These are phyloP conservation scores for Deroplatys truncata DNA, from an alignment of 2,888 invertebrate species.

Conservation along the genomic window DNA sequence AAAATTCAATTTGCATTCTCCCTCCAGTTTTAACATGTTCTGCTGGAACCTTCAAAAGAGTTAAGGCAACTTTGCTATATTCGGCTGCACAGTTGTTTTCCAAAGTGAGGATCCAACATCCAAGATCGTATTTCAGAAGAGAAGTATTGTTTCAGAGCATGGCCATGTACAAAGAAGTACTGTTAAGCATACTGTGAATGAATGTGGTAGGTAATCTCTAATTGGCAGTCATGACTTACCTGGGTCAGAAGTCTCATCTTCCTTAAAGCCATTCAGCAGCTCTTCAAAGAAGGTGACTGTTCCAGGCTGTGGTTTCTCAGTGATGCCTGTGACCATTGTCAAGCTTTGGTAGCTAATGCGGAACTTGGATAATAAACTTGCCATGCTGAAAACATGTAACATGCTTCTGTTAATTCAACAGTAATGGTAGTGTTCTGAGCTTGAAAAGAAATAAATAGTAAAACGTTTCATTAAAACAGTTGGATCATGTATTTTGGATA, in stretches of 20 bases:
- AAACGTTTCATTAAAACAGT: not conserved
- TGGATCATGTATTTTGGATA: not conserved
- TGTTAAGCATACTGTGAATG: too few species aligned
- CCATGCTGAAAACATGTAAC: constrained; percentile 68
- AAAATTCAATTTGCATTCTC: too few species aligned
- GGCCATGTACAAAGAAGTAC: too few species aligned
- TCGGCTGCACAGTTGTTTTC: too few species aligned
- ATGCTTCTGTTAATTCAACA: not conserved
- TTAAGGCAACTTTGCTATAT: too few species aligned
- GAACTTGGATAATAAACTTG: constrained; percentile 86
- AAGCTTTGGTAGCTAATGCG: constrained; percentile 90
- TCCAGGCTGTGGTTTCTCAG: constrained; percentile 70
- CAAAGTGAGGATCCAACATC: too few species aligned
- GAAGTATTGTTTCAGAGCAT: too few species aligned
- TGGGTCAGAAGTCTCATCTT: constrained; percentile 33
- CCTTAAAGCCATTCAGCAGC: constrained; percentile 64
- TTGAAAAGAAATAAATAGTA: constrained; percentile 20
- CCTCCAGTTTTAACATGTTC: too few species aligned
- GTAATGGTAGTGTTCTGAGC: too few species aligned
- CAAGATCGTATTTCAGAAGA: too few species aligned
- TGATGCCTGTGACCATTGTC: constrained; percentile 86
- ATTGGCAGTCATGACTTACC: constrained; percentile 35
- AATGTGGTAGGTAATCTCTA: too few species aligned
- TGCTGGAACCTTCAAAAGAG: too few species aligned
- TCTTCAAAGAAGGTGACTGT: constrained; percentile 71